Evolutionary conservation across 2,113 vertebrate species (phyloP), one percentile per base, ranked within the genome.

Genomic region (Picathartes gymnocephalus): DNA sequence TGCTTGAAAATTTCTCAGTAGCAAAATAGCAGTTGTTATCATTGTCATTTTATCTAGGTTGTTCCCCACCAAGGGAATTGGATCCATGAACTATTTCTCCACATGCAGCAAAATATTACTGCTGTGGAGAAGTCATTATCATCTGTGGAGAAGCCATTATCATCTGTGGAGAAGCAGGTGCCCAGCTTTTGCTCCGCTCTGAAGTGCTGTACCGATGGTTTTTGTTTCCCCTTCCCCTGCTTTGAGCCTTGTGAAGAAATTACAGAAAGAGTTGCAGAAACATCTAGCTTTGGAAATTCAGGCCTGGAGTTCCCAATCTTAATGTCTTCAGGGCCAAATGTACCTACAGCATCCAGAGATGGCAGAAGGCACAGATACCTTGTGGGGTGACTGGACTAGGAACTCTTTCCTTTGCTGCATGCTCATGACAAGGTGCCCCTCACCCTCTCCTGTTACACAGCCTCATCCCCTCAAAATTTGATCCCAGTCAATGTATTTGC

Each of bases 331-430:
- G 4, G 57, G 35, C 35, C 40, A 80, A 71, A 72, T 12, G 7
- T 33, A 64, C 40, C 21, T 48, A 11, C 2, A 68, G 33, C 25
- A 92, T 39, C 44, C 39, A 12, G 0, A 66, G 42, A 22, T 19
- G 22, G 31, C 56, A 90, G 56, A 47, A 66, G 31, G 21, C 58
- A 33, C 7, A n/a, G 68, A 6, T 31, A 15, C 21, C 5, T 7
- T 0, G 0, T 27, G 33, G 20, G 9, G 13, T 91, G 31, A 42
- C 37, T 44, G 44, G n/a, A 24, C n/a, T 24, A 24, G 27, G 30
- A 27, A 44, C 70, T 71, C 48, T 33, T 39, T 27, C 24, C 35
- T 47, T 81, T 42, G 28, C 17, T 85, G 19, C 4, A 10, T 42
- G 17, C n/a, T 57, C 40, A 30, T 25, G 45, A 37, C 5, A 23